Evolutionary conservation across 2,113 vertebrate genomes (phyloP), one percentile per base, ranked within the genome.

Genomic region (Orthonyx spaldingii): DNA sequence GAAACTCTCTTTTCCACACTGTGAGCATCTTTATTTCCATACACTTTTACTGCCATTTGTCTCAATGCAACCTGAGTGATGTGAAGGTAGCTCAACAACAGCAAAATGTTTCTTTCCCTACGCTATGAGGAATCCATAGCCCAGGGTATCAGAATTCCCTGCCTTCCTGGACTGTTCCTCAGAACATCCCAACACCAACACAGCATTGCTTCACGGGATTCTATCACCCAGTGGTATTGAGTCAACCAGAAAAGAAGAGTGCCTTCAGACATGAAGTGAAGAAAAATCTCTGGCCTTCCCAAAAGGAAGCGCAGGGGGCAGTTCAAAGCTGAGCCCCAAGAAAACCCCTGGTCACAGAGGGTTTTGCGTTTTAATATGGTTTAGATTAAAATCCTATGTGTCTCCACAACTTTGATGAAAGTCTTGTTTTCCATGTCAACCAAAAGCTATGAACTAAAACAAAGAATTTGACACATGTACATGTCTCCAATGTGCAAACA

Each of bases 381-480:
- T 95, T 89, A 30, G 57, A 91, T 96, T 95, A 94, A 96, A 91
- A 83, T 80, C 42, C 46, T 93, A 50, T 95, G 93, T 84, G 81
- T 26, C 50, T 22, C 42, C 32, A 24, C 9, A 42, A 7, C 52
- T 80, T 77, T 8, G 75, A 91, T 57, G 50, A 17, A 57, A 66
- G 42, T 78, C 85, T 89, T 63, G 46, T 74, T 83, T 90, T 70
- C 94, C 11, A 5, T 12, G 32, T 95, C 85, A 86, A 63, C 39
- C 0, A 1, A 96, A 88, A 74, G 79, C 56, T 55, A 6, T 3
- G n/a, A 86, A 80, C 30, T 66, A 32, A 77, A 95, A 88, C 90
- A 93, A 96, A 94, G 90, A 70, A 74, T 72, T 84, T 49, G 79
- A 90, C 94, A 94, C 9, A 5, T 0, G 1, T 66, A 88, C 7